These are phyloP conservation scores for Chauna torquata DNA, from an alignment of 2,113 vertebrate species.

Conservation along the genomic window DNA sequence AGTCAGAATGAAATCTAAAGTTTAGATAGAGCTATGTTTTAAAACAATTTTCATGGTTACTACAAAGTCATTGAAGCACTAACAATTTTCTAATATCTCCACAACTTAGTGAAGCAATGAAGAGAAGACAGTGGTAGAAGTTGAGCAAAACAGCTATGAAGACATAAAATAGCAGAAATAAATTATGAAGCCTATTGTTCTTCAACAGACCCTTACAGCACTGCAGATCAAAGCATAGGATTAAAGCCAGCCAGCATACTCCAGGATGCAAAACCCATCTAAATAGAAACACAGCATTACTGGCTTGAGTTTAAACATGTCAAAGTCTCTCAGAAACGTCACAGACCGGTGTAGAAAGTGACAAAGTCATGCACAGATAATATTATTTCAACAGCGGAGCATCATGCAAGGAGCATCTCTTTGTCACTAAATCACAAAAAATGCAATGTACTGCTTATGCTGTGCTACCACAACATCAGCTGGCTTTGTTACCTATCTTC, in stretches of 20 bases:
- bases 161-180: background rate
- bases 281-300: background rate
- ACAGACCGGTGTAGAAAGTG: background rate
- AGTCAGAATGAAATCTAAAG: background rate
- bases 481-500: constrained; percentile 15
- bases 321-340: background rate
- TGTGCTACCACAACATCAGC: constrained; percentile 17
- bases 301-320: background rate
- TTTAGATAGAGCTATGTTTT: background rate
- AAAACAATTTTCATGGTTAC: background rate
- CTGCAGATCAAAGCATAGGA: background rate
- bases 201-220: background rate
- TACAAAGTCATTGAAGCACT: background rate
- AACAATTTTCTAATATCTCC: background rate
- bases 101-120: background rate
- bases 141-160: background rate
- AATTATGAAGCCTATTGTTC: background rate
- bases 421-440: background rate
- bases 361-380: background rate
- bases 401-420: background rate
- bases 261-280: background rate
- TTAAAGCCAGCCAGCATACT: background rate
- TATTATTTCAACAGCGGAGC: background rate
- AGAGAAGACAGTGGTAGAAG: background rate
- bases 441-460: background rate